Evolutionary conservation across 2,888 invertebrate species (phyloP).

Genomic region (Nemurella pictetii): DNA sequence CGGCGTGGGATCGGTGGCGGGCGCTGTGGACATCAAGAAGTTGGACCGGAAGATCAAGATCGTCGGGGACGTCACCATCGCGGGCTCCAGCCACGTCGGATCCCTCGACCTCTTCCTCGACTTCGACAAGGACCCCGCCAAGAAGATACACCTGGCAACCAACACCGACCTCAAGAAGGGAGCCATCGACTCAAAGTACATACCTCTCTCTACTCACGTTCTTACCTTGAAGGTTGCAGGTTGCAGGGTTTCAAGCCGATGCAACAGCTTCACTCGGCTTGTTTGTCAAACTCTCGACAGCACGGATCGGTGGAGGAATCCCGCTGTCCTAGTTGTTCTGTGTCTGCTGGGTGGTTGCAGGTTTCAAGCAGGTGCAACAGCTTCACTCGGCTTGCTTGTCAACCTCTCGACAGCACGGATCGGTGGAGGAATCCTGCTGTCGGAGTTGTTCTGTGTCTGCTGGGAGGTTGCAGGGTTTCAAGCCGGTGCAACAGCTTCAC

Average conservation of each 20-base stretch:
- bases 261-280: too few species aligned
- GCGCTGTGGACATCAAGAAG: conserved; percentile 51
- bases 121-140: conserved; percentile 69
- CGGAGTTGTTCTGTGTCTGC: too few species aligned
- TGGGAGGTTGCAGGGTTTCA: too few species aligned
- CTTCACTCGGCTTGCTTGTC: too few species aligned
- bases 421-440: too few species aligned
- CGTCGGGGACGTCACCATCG: conserved; percentile 61
- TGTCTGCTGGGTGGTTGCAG: background rate
- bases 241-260: too few species aligned
- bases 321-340: background rate
- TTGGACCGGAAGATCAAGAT: conserved; percentile 55
- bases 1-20: conserved; percentile 62
- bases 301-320: too few species aligned
- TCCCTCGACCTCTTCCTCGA: conserved; percentile 68
- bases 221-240: background rate
- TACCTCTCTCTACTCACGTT: background rate
- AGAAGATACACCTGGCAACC: conserved; percentile 68
- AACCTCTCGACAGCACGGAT: too few species aligned
- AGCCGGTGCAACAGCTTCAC: too few species aligned
- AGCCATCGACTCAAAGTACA: conserved; percentile 64
- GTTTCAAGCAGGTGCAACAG: too few species aligned
- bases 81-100: conserved; percentile 63
- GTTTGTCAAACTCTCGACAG: too few species aligned
- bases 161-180: conserved; percentile 59